phyloP scores from a whole-genome alignment of 2,113 vertebrate species.

The Rissa tridactyla region DNA sequence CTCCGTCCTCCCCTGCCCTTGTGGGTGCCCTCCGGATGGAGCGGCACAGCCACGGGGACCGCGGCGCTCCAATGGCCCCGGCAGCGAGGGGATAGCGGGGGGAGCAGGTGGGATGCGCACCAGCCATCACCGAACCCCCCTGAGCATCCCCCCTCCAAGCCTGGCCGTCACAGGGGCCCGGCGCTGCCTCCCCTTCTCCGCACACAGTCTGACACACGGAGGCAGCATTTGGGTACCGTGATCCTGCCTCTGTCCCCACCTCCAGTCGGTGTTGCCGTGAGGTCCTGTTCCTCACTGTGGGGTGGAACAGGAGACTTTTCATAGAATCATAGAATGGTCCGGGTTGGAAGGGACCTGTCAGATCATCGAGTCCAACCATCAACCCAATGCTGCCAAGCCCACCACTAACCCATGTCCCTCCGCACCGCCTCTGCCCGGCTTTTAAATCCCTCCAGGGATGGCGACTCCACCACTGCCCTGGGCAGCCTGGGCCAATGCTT shows the following conservation, averaged over 20 bases:
- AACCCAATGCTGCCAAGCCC: too few species aligned
- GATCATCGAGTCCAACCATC: too few species aligned
- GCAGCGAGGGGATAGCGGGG: background rate
- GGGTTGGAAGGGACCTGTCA: too few species aligned
- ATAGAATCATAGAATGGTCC: too few species aligned
- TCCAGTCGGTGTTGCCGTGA: accelerated
- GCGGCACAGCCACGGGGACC: accelerated
- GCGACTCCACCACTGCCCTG: too few species aligned
- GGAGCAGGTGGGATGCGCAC: accelerated
- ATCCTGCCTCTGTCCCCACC: background rate
- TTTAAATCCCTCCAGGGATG: too few species aligned
- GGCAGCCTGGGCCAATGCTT: too few species aligned
- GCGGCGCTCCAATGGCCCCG: accelerated
- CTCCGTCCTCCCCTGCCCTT: too few species aligned
- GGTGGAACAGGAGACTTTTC: too few species aligned
- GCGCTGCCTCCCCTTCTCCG: background rate
- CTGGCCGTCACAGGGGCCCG: accelerated
- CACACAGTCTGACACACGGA: accelerated
- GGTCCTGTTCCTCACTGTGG: background rate
- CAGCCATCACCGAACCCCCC: background rate
- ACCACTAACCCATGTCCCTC: too few species aligned
- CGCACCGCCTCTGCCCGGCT: too few species aligned
- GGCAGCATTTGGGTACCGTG: background rate
- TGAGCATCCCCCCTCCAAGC: background rate
- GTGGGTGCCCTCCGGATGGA: background rate